Percentiles rank a stretch among this genome's conserved stretches.
phyloP scores from a whole-genome alignment of 2,888 invertebrate species.

The Lochmaea crataegi region DNA sequence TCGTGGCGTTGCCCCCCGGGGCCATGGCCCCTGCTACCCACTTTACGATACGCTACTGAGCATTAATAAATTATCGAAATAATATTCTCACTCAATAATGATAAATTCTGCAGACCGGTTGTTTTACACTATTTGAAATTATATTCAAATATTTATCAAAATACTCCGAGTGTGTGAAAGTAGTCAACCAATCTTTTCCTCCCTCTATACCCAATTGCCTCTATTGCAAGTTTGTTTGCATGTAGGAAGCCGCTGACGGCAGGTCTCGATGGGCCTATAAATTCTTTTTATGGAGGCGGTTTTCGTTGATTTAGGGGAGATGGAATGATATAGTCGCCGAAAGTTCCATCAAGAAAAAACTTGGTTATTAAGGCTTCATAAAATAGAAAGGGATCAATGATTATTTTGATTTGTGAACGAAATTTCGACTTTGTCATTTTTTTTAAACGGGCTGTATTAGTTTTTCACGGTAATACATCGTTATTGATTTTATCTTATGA shows the following conservation, averaged over 20 bases:
- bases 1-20: too few relatives aligned
- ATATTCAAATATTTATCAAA: too few relatives aligned
- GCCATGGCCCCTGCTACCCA: too few relatives aligned
- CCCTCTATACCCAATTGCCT: not conserved
- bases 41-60: too few relatives aligned
- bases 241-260: not conserved
- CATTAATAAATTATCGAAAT: too few relatives aligned
- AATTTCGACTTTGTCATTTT: constrained; percentile 7
- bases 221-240: not conserved
- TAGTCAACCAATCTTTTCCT: too few relatives aligned
- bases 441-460: not conserved
- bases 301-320: constrained; percentile 38
- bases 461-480: not conserved
- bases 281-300: constrained; percentile 39
- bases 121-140: too few relatives aligned
- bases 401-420: constrained; percentile 23
- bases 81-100: too few relatives aligned
- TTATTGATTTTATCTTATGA: too few relatives aligned
- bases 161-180: too few relatives aligned
- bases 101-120: too few relatives aligned
- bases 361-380: constrained; percentile 35
- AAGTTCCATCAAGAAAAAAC: constrained; percentile 37
- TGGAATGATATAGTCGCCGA: constrained; percentile 42
- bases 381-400: constrained; percentile 19
- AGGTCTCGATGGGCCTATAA: constrained; percentile 40